Conservation (phyloP, 2,113 vertebrate species). For the Acrocephalus kingi region DNA sequence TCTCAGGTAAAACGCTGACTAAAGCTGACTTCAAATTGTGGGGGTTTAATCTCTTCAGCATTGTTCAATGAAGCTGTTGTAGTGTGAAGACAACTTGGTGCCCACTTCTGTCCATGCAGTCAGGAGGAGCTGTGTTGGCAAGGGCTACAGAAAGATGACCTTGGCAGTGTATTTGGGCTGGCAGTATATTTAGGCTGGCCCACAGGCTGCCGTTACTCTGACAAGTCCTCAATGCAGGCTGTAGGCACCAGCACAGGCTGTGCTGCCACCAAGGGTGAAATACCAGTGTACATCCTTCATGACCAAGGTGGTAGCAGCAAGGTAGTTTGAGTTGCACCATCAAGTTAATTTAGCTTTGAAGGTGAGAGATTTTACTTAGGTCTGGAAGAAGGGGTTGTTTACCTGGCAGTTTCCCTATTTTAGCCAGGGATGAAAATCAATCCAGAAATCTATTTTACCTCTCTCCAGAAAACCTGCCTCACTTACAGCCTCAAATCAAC, state of each 20-base stretch:
- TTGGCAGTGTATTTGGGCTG: not conserved
- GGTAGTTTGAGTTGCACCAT: not conserved
- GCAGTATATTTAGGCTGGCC: not conserved
- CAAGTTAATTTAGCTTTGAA: not conserved
- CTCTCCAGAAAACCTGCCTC: not conserved
- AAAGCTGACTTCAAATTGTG: not conserved
- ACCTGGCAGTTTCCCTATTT: not conserved
- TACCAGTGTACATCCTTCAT: too few species aligned
- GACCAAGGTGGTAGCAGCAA: not conserved
- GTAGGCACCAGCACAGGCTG: not conserved
- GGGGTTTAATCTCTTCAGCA: not conserved
- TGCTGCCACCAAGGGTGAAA: fast-evolving
- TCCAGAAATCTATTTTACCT: not conserved
- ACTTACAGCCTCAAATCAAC: not conserved
- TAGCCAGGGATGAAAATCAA: not conserved
- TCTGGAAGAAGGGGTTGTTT: not conserved
- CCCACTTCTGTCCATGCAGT: not conserved
- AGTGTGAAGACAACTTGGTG: not conserved
- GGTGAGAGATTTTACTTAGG: not conserved
- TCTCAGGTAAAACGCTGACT: not conserved
- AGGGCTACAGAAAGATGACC: not conserved
- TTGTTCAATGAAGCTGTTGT: fast-evolving
- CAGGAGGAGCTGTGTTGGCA: not conserved
- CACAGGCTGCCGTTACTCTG: not conserved
- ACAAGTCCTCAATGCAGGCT: not conserved